Evolutionary conservation across 2,888 invertebrate species (phyloP), one percentile per base, ranked within the genome.

Genomic region (Volucella zonaria): DNA sequence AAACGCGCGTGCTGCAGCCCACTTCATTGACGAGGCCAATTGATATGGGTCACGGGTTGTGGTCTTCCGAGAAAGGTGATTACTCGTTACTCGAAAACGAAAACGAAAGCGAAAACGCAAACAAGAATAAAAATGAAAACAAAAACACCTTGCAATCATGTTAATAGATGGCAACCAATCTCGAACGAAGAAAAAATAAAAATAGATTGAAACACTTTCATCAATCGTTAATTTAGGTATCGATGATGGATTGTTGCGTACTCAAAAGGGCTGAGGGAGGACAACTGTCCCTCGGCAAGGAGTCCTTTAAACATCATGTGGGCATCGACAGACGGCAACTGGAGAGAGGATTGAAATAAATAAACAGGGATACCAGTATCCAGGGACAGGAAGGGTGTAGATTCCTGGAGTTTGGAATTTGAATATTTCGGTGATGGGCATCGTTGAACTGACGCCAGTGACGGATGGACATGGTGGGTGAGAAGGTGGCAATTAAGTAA

Each of bases 401-500:
- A 43, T 71, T 66, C 49, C 49, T 40, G 49, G 59, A 52, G 56
- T 66, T 12, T 43, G 51, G 45, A 45, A 54, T 83, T 83, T 58
- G 66, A 79, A 79, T 83, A 75, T 67, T 62, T 67, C 42, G 71
- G 47, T 4, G 38, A 8, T 1, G n/a, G 45, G 31, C n/a, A 3
- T 31, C 31, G 23, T 47, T 43, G 42, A 70, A 52, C n/a, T 45
- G 31, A 8, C 38, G 47, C 54, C 31, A 49, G 14, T 58, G 56
- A 62, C 18, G 66, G 47, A 66, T 66, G 52, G 42, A 49, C 78
- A 47, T 12, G 31, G 31, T 31, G 31, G 4, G 4, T 68, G 74
- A 42, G 14, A 64, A 78, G 74, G 59, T 51, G 81, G 81, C 85
- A 85, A 85, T 85, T 81, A 85, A 81, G 68, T 68, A 85, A 85